Base-by-base conservation (phyloP, 2,113 vertebrate species). In the Athene cunicularia region DNA sequence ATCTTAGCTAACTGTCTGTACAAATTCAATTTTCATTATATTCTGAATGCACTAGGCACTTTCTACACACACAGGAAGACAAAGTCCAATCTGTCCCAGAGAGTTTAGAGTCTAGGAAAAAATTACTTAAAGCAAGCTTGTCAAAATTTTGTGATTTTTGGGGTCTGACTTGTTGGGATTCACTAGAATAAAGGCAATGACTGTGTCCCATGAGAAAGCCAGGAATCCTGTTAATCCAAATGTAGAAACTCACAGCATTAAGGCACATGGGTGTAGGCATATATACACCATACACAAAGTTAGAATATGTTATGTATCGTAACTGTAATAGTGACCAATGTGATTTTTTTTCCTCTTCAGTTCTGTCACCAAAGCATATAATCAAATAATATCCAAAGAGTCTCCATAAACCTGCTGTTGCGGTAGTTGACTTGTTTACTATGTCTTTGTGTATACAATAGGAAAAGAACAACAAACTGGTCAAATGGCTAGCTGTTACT, bases 221-320 rank as follows among this genome's bases (percentile, higher is more conserved):
- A 68, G 70, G 26, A 94, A 89, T 86, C 32, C 50, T 60, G 41
- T 62, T 53, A 82, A 87, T 75, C 49, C 10, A 4, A 84, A 88
- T 21, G 66, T 55, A 89, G 81, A 90, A 86, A 93, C 53, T 93
- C 77, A 75, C 1, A 82, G 84, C 23, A 0, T 90, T 94, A 96
- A 96, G 97, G 97, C 95, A 97, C 97, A 82, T 8, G 5, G 62
- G 93, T 91, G 77, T 50, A 90, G 84, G 77, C 74, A 73, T 81
- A 91, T 17, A 33, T 33, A 95, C 45, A 95, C 45, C 66, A 73
- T 26, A 75, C 37, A 62, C 28, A 73, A 62, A 56, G 63, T 45
- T 83, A 41, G 50, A 85, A 32, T 73, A 71, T 16, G 6, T 58
- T 70, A 72, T 15, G 13, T 14, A 68, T 80, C 12, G 1, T 68